Evolutionary conservation across 2,888 invertebrate species (phyloP), one percentile per base, ranked within the genome.

Genomic region (Sympetrum striolatum): DNA sequence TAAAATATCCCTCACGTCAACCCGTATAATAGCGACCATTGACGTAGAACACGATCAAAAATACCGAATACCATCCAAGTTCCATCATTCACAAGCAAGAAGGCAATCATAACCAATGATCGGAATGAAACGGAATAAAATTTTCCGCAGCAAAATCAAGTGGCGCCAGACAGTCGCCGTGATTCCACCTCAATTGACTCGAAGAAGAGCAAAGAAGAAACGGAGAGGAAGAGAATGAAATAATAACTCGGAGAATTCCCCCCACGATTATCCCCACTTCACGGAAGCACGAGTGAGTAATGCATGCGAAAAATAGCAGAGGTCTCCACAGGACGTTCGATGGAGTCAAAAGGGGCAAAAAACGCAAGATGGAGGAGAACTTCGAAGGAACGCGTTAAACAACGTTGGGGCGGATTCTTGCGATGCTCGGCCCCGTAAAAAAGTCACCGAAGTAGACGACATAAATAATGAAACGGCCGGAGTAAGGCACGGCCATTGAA

Each of bases 401-500:
- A 64, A 58, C 31, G 58, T 44, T 37, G 18, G 82, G 60, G 60
- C 86, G 58, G 64, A 86, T 86, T 86, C 86, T 86, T 86, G 37
- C 86, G 82, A 82, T 82, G 82, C 82, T 31, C 82, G 86, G 64
- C 86, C 86, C 60, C 60, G 86, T 86, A 64, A 86, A 86, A 86
- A 86, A 86, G 86, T 86, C 58, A 58, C 37, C 82, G 81, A 39
- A 25, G 82, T 37, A 37, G 86, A 37, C 86, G 86, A 86, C 37
- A 64, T 86, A 86, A 86, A 86, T 86, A 86, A 86, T 86, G 86
- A 64, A 86, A 86, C 37, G 58, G 82, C 18, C 82, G 82, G 82
- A 82, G 82, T 82, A 82, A 82, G 82, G 82, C 82, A 82, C 82
- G 82, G 35, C 86, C 60, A 86, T 86, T 86, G 86, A 86, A 37